phyloP scores from a whole-genome alignment of 2,113 vertebrate species.

The Tyto alba region DNA sequence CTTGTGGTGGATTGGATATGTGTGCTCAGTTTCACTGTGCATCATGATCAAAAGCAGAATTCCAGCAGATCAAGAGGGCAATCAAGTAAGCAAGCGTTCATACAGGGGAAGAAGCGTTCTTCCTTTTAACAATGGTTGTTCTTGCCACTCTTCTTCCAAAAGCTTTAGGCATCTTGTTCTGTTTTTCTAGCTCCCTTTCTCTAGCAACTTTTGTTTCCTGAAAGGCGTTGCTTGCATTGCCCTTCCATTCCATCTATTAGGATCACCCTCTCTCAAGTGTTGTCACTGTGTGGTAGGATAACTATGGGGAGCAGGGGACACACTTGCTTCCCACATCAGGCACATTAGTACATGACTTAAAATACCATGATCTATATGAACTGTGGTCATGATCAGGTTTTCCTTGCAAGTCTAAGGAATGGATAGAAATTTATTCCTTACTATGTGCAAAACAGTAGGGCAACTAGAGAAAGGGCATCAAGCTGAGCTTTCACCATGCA shows the following conservation, averaged over 20 bases:
- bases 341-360: accelerated
- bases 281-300: neutral
- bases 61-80: neutral
- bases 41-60: neutral
- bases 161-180: neutral
- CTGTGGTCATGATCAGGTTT: neutral
- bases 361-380: neutral
- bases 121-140: neutral
- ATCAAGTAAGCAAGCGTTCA: neutral
- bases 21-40: neutral
- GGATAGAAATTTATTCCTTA: neutral
- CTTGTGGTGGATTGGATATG: neutral
- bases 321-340: neutral
- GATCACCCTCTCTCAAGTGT: neutral
- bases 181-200: neutral
- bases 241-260: neutral
- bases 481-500: neutral
- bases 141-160: neutral
- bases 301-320: neutral
- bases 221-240: neutral
- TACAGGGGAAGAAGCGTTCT: neutral
- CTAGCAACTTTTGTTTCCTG: neutral
- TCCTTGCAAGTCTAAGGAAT: neutral
- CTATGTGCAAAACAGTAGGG: neutral
- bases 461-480: neutral